Conservation (phyloP, 2,797 vertebrate species). For the Carcharodon carcharias region DNA sequence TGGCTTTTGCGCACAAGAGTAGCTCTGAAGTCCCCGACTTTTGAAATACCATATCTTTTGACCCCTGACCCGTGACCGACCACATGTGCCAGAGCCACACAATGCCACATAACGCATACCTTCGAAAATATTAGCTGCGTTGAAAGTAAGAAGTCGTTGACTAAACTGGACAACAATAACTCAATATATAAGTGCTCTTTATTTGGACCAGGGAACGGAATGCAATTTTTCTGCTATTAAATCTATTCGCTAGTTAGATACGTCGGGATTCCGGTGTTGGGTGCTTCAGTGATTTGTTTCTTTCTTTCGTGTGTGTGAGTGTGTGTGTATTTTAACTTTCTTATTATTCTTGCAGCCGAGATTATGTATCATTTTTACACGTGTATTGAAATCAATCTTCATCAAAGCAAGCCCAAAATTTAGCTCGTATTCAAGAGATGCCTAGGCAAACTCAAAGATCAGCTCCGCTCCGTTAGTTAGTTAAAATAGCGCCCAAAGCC, state of each 20-base stretch:
- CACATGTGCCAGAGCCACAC: conserved; percentile 36
- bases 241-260: neutral
- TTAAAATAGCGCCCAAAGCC: neutral
- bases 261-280: neutral
- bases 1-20: conserved; percentile 35
- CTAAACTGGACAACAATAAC: neutral
- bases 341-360: neutral
- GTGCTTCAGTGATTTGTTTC: neutral
- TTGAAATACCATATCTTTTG: conserved; percentile 47
- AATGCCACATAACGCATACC: conserved; percentile 36
- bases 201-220: neutral
- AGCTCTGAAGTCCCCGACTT: conserved; percentile 45
- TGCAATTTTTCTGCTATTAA: neutral
- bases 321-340: neutral
- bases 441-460: conserved; percentile 42
- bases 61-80: conserved; percentile 57
- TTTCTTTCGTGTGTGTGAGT: no score
- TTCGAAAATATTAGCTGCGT: conserved; percentile 7
- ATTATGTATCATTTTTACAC: neutral
- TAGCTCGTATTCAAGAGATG: conserved; percentile 47
- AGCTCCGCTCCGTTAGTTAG: neutral
- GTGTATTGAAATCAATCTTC: conserved; percentile 44
- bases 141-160: neutral
- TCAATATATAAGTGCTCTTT: neutral
- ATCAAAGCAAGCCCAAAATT: conserved; percentile 52